Evolutionary conservation across 2,888 invertebrate genomes (phyloP), one percentile per base, ranked within the genome.

Genomic region (Trichogramma evanescens): DNA sequence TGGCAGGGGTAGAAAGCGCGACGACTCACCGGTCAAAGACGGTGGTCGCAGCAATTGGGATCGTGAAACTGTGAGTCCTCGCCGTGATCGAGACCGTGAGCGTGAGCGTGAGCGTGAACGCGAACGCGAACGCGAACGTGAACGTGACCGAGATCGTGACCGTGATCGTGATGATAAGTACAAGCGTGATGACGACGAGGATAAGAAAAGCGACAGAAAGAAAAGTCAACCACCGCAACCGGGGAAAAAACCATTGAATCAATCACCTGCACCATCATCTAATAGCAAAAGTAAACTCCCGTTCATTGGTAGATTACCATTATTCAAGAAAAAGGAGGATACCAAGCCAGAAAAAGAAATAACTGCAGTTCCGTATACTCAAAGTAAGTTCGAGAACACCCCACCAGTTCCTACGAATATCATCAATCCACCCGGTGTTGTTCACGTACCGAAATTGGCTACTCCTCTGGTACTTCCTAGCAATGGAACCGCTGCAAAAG

Each of bases 261-360:
- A 74, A 44, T 56, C 68, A 3, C 60, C 69, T 3, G 62, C 74
- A 6, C 68, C 63, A 4, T 74, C 75, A 54, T 67, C 63, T 4
- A 74, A 75, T 54, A 67, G 67, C 1, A 84, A 86, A 65, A 87
- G 87, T 64, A 91, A 90, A 74, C 80, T 91, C 72, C 91, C 91
- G 0, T 91, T 92, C 69, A 92, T 92, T 66, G 93, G 92, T 66
- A 85, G 91, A 74, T 88, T 92, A 86, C 92, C 92, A 0, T 83
- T 92, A 8, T 89, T 89, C 71, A 89, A 88, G 70, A 82, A 81
- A 73, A 68, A 83, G 78, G 66, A 80, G 68, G 70, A 81, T 71
- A 72, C 74, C 5, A 48, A 70, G 46, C 70, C 74, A 48, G 82
- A 80, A 38, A 82, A 82, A 62, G 82, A 83, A 56, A 79, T 80